Conservation (phyloP, 2,113 vertebrate genomes). For the Pyrgilauda ruficollis region DNA sequence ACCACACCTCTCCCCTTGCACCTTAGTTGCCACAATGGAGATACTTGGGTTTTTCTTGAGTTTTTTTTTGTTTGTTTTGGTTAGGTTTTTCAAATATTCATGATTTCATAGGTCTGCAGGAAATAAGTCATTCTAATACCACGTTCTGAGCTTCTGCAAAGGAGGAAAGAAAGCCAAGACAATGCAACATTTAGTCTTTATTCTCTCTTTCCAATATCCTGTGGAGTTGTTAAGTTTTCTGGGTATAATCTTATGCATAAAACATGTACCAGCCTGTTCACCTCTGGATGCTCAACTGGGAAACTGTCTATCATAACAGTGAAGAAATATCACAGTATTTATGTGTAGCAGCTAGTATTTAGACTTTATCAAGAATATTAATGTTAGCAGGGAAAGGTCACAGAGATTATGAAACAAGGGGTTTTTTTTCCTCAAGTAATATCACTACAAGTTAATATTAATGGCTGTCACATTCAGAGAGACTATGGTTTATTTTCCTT, state of each 20-base stretch:
- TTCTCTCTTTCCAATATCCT: neutral
- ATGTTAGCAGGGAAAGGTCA: conserved; percentile 16
- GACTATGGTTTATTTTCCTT: neutral
- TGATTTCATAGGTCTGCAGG: neutral
- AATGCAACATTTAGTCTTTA: neutral
- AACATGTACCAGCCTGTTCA: neutral
- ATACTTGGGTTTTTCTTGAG: neutral
- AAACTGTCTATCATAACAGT: neutral
- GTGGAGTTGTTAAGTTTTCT: conserved; percentile 11
- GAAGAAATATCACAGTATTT: conserved; percentile 22
- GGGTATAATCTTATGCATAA: neutral
- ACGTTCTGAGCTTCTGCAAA: neutral
- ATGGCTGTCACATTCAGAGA: neutral
- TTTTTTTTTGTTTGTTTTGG: neutral
- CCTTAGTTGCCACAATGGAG: neutral
- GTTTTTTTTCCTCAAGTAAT: neutral
- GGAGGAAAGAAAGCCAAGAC: neutral
- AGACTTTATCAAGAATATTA: conserved; percentile 16
- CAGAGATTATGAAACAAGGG: neutral
- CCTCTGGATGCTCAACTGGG: neutral
- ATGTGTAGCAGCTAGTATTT: neutral
- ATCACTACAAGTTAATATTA: neutral
- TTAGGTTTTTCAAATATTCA: neutral
- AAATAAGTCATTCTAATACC: neutral
- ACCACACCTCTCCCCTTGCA: neutral